These are phyloP conservation scores for Notoglanidium macrostoma DNA, from an alignment of 2,797 vertebrate genomes.

Conservation along the genomic window DNA sequence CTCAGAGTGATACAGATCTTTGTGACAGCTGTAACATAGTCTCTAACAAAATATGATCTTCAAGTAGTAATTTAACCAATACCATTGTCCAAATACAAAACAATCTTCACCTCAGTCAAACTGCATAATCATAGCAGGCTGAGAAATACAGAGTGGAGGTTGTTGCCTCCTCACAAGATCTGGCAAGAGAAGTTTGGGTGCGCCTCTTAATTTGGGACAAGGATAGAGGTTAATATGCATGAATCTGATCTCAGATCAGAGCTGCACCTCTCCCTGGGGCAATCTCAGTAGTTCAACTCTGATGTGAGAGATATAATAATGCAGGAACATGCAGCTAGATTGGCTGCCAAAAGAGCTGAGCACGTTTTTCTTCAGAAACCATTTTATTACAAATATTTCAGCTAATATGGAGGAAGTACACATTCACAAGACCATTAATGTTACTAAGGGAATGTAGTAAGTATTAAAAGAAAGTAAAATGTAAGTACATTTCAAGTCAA, in stretches of 20 bases:
- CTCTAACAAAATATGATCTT: neutral
- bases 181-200: neutral
- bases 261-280: neutral
- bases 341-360: neutral
- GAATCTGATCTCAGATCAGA: slow-evolving; percentile 35
- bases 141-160: neutral
- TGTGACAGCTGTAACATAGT: neutral
- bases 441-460: neutral
- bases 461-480: neutral
- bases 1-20: neutral
- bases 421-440: neutral
- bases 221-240: neutral
- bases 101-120: neutral
- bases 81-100: neutral
- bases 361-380: neutral
- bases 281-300: neutral
- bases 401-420: neutral
- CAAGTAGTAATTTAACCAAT: neutral
- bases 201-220: neutral
- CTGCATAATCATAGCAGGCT: neutral
- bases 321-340: neutral
- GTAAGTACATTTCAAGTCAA: neutral
- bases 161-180: neutral
- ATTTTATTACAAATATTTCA: neutral
- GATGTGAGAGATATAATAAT: neutral